Evolutionary conservation across 2,888 invertebrate genomes (phyloP).

Genomic region (Troglohyphantes excavatus): DNA sequence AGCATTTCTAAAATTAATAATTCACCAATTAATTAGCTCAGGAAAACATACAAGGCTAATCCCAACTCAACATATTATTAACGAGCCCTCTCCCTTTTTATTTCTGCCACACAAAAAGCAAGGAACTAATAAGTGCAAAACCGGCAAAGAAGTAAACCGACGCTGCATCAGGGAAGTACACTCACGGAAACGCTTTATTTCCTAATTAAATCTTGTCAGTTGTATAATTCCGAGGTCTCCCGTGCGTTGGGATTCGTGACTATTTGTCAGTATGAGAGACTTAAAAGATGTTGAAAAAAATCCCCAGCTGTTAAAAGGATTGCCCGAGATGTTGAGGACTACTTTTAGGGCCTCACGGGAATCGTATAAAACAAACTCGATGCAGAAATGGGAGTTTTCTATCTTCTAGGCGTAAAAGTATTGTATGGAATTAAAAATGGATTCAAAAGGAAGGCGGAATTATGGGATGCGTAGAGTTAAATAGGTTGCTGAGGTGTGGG

Average conservation of each 20-base stretch:
- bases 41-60: background rate
- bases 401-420: background rate
- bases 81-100: background rate
- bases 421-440: background rate
- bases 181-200: conserved; percentile 37
- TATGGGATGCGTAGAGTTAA: too few relatives aligned
- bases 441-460: too few relatives aligned
- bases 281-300: conserved; percentile 15
- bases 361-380: background rate
- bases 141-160: background rate
- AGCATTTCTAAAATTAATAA: background rate
- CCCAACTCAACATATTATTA: background rate
- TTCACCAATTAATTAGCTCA: background rate
- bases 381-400: background rate
- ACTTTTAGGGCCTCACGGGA: conserved; percentile 13
- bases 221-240: conserved; percentile 22
- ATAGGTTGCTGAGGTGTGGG: too few relatives aligned
- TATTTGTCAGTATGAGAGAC: conserved; percentile 18
- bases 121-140: background rate
- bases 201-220: conserved; percentile 47
- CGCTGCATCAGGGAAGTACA: background rate
- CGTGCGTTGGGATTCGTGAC: conserved; percentile 22
- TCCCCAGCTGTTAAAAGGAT: conserved; percentile 18
- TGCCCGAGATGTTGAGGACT: background rate
- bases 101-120: background rate